Percentiles rank a stretch among this genome's conserved stretches.
These are phyloP conservation scores for Fratercula arctica DNA, from an alignment of 2,797 vertebrate genomes.

Conservation along the genomic window DNA sequence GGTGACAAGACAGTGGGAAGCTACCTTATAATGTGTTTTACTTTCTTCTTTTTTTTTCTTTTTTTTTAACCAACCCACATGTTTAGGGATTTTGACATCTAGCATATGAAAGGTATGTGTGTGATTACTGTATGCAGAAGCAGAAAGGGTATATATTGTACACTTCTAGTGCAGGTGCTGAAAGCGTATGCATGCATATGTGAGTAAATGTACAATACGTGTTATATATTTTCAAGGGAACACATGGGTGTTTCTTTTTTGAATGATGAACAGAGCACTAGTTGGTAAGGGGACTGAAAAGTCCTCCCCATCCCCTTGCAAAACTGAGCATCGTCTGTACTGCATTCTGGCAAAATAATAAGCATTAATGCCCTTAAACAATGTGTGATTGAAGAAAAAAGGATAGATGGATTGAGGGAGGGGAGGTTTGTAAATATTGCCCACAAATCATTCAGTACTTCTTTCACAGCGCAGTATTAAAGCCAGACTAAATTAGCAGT, in stretches of 20 bases:
- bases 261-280: background rate
- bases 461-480: slow-evolving; percentile 69
- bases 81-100: background rate
- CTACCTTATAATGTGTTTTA: background rate
- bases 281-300: background rate
- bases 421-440: slow-evolving; percentile 70
- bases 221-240: background rate
- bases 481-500: slow-evolving; percentile 76
- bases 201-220: background rate
- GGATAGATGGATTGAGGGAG: slow-evolving; percentile 25
- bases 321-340: background rate
- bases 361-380: slow-evolving; percentile 61
- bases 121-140: background rate
- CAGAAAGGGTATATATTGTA: background rate
- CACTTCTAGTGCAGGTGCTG: background rate
- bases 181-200: background rate
- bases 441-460: slow-evolving; percentile 70
- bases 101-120: background rate
- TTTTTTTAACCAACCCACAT: background rate
- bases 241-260: background rate
- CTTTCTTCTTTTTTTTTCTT: background rate
- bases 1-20: background rate
- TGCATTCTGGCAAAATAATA: slow-evolving; percentile 35
- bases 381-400: slow-evolving; percentile 41
- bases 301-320: background rate